phyloP scores from a whole-genome alignment of 2,888 invertebrate genomes.

The Archips xylosteana region DNA sequence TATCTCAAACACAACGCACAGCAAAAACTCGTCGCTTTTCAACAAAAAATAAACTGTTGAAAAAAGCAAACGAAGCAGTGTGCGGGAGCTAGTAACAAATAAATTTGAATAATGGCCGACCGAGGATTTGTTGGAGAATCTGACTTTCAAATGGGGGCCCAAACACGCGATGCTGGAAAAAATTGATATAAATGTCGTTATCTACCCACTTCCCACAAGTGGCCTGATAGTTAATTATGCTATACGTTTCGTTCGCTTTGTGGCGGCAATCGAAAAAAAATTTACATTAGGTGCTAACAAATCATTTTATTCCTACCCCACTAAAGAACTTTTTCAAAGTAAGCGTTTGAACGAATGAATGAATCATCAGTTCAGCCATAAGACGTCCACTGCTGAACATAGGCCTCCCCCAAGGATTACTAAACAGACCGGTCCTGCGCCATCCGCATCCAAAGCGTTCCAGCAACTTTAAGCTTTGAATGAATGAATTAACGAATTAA shows the following conservation, averaged over 20 bases:
- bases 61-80: slow-evolving; percentile 36
- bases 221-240: slow-evolving; percentile 40
- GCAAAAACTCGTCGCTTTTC: neutral
- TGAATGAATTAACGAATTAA: too few species aligned
- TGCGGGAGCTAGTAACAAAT: slow-evolving; percentile 36
- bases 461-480: too few species aligned
- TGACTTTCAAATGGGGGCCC: slow-evolving; percentile 55
- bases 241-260: neutral
- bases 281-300: too few species aligned
- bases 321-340: too few species aligned
- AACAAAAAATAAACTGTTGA: slow-evolving; percentile 7
- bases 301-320: too few species aligned
- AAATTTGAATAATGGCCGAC: slow-evolving; percentile 57
- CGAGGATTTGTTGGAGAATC: slow-evolving; percentile 53
- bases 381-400: too few species aligned
- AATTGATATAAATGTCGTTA: slow-evolving; percentile 45
- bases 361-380: too few species aligned
- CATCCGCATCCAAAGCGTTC: too few species aligned
- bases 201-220: slow-evolving; percentile 32
- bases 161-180: slow-evolving; percentile 44
- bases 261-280: too few species aligned
- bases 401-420: too few species aligned
- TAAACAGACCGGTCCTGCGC: too few species aligned
- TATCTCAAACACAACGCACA: neutral
- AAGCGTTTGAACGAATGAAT: too few species aligned